Base-by-base conservation (phyloP, 1,140 invertebrate genomes). In the Rhagoletis zephyria region DNA sequence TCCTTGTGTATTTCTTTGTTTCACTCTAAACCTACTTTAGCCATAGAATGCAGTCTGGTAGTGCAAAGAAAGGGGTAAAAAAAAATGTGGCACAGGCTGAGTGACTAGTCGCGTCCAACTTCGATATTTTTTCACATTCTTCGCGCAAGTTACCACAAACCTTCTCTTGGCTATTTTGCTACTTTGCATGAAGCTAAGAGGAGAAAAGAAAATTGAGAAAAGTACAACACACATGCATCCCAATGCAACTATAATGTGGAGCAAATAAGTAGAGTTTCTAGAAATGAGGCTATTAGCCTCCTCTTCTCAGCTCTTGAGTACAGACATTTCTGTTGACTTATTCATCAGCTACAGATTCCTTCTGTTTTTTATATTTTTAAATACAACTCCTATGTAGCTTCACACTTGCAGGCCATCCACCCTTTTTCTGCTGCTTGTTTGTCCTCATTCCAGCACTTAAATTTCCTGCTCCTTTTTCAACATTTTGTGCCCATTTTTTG, bases 251-350 rank as follows among this genome's bases (percentile, higher is more conserved):
- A 64, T n/a, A 64, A 64, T 64, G 16, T 64, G 63, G 63, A 64
- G 63, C 63, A 64, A 64, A 64, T 64, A 64, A 64, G 63, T 64
- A 64, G 63, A 64, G 9, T 64, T 64, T n/a, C 63, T 16, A 64
- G 63, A 14, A 64, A 16, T n/a, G 16, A 30, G 30, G 30, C 30
- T 30, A 30, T 30, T 30, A 64, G 4, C 63, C 16, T 64, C 63
- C 16, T 64, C 16, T 16, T 64, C 4, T 16, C 10, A 16, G 10
- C 63, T 16, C 10, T 16, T 10, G 10, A 9, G 9, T 16, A 64
- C 63, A 7, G 6, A 60, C 59, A 7, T 60, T 60, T 60, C 12
- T 60, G 6, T 60, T 12, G 59, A 60, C 59, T 60, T 60, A 6
- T 64, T 64, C 63, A 64, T 64, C 1, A 0, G n/a, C n/a, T n/a